Conservation (phyloP, 1,140 invertebrate species). For the Bilobella aurantiaca region DNA sequence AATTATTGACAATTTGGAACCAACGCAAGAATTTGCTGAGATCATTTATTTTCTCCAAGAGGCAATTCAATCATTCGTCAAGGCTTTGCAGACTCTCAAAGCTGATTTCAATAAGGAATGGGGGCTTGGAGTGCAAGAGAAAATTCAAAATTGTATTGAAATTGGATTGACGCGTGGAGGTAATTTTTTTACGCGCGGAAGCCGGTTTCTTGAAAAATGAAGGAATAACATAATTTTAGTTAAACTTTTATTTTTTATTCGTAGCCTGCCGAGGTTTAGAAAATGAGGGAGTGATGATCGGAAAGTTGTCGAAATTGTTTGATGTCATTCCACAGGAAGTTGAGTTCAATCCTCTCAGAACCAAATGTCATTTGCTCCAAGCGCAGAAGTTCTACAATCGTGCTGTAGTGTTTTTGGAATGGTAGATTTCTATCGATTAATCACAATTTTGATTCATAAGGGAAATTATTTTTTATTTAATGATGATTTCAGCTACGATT, state of each 20-base stretch:
- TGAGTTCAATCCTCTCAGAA: background rate
- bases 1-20: background rate
- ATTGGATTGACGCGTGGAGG: background rate
- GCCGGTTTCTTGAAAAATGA: background rate
- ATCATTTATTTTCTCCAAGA: background rate
- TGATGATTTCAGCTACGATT: background rate
- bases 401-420: background rate
- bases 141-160: background rate
- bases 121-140: background rate
- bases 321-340: background rate
- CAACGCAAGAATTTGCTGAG: background rate
- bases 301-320: background rate
- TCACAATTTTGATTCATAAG: too few species aligned
- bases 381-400: slow-evolving; percentile 6
- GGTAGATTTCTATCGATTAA: background rate
- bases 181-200: background rate
- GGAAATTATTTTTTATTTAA: slow-evolving; percentile 4
- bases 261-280: background rate
- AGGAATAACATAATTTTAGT: background rate
- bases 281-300: background rate
- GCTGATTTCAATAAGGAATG: background rate
- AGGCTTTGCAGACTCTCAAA: background rate
- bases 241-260: background rate
- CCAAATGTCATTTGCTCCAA: background rate
- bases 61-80: background rate